Evolutionary conservation across 2,113 vertebrate species (phyloP).

Genomic region (Brienomyrus brachyistius): DNA sequence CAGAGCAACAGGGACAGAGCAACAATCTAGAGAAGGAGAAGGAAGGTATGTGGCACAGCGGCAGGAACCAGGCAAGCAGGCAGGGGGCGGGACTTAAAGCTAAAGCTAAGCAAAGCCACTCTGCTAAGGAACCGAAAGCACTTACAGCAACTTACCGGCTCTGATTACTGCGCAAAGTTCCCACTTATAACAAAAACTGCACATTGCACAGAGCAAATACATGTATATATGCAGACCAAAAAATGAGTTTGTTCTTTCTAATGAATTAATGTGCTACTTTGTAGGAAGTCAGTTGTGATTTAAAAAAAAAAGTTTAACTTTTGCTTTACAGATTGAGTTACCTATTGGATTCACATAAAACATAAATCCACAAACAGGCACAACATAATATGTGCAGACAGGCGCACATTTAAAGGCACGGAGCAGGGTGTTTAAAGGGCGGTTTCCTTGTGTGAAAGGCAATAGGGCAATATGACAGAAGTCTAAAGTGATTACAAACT

Average conservation of each 20-base stretch:
- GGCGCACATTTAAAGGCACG: not conserved
- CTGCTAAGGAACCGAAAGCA: not conserved
- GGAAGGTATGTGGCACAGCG: conserved; percentile 6
- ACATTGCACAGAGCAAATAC: not conserved
- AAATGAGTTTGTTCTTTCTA: not conserved
- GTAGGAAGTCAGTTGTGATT: not conserved
- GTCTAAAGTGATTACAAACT: not conserved
- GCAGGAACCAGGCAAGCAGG: not conserved
- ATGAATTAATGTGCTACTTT: not conserved
- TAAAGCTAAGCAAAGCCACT: not conserved
- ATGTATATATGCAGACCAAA: not conserved
- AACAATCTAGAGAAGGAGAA: not conserved
- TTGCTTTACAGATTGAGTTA: not conserved
- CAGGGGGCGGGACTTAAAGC: conserved; percentile 12
- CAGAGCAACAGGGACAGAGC: conserved; percentile 16
- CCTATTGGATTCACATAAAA: not conserved
- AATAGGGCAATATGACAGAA: not conserved
- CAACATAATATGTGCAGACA: not conserved
- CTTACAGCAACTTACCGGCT: not conserved
- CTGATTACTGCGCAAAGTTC: not conserved
- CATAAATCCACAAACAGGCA: not conserved
- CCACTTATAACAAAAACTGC: not conserved
- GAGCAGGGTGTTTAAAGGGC: not conserved
- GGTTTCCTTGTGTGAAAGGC: not conserved
- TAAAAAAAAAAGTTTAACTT: not conserved